These are phyloP conservation scores for Auanema freiburgensis DNA, from an alignment of 2,888 invertebrate species.

Conservation along the genomic window DNA sequence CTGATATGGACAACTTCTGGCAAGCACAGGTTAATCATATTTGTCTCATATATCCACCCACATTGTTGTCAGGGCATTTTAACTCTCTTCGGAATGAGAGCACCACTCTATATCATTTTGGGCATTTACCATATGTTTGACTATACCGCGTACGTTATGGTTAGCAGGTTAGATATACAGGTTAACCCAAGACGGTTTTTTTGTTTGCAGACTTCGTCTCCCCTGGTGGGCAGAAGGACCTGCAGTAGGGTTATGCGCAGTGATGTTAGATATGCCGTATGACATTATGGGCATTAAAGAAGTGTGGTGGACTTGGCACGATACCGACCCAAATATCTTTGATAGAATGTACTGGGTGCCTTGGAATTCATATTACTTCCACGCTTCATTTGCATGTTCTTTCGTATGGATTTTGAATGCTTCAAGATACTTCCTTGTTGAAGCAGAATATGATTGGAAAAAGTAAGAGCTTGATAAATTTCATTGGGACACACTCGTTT, in stretches of 20 bases:
- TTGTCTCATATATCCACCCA: not conserved
- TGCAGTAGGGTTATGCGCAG: constrained; percentile 74
- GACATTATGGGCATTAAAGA: constrained; percentile 79
- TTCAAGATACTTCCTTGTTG: constrained; percentile 70
- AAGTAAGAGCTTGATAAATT: constrained; percentile 67
- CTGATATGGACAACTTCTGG: constrained; percentile 82
- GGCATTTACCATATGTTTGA: constrained; percentile 71
- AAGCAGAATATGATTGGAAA: constrained; percentile 69
- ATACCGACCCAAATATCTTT: constrained; percentile 69
- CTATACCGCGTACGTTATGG: constrained; percentile 69
- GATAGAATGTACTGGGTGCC: constrained; percentile 79
- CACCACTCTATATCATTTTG: constrained; percentile 77
- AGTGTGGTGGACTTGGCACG: constrained; percentile 83
- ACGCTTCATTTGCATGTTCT: constrained; percentile 76
- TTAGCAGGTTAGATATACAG: constrained; percentile 39
- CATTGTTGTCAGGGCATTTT: constrained; percentile 68
- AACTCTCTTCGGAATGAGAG: constrained; percentile 75
- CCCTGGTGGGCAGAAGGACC: constrained; percentile 68
- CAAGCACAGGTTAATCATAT: constrained; percentile 71
- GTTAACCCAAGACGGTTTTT: constrained; percentile 3
- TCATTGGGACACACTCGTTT: constrained; percentile 37
- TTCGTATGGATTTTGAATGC: constrained; percentile 75
- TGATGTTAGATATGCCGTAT: constrained; percentile 77
- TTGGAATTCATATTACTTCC: constrained; percentile 79
- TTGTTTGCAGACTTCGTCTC: constrained; percentile 66